These are phyloP conservation scores for Maylandia zebra DNA, from an alignment of 2,113 vertebrate genomes.

Conservation along the genomic window DNA sequence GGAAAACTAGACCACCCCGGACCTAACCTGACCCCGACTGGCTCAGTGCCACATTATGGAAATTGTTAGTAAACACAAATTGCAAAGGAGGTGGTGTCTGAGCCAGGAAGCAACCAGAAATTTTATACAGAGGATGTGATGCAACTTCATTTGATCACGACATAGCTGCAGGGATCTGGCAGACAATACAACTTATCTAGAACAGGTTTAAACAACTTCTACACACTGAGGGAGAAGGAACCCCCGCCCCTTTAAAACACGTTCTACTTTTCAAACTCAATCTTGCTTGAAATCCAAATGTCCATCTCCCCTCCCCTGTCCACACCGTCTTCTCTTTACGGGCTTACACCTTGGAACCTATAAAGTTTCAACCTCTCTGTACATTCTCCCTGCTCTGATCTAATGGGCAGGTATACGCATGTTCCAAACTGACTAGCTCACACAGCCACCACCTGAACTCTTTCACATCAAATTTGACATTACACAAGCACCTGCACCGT, in stretches of 20 bases:
- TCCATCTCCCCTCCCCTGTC: neutral
- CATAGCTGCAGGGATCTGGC: neutral
- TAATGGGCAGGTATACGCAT: slow-evolving; percentile 58
- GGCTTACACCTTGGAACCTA: slow-evolving; percentile 28
- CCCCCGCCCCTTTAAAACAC: accelerated
- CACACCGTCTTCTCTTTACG: neutral
- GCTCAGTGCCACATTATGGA: neutral
- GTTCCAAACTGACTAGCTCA: slow-evolving; percentile 19
- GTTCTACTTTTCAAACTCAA: neutral
- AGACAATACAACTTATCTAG: neutral
- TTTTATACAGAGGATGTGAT: neutral
- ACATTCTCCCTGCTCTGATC: slow-evolving; percentile 40
- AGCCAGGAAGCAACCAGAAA: neutral
- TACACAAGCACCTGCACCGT: slow-evolving; percentile 7
- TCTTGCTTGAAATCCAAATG: neutral
- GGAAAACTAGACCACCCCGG: slow-evolving; percentile 22
- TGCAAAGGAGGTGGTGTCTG: neutral
- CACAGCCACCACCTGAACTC: slow-evolving; percentile 16
- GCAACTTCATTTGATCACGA: neutral
- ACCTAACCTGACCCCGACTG: slow-evolving; percentile 24
- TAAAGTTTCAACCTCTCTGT: neutral
- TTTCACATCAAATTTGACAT: slow-evolving; percentile 13
- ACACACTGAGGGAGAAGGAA: neutral
- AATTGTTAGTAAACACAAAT: slow-evolving; percentile 16
- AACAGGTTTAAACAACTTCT: neutral